phyloP scores from a whole-genome alignment of 2,113 vertebrate genomes.

The Rana temporaria region DNA sequence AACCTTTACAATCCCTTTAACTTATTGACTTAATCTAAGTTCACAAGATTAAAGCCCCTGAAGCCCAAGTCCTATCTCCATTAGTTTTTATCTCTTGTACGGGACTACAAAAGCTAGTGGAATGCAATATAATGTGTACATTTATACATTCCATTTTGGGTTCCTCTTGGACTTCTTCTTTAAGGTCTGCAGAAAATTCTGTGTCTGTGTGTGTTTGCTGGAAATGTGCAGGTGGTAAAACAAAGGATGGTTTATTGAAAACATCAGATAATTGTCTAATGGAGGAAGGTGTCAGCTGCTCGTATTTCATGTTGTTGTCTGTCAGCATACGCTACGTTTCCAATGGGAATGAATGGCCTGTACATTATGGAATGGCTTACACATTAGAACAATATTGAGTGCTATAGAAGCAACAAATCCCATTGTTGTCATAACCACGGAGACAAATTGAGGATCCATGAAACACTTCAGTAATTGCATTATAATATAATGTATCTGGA shows the following conservation, averaged over 20 bases:
- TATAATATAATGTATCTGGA: neutral
- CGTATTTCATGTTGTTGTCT: neutral
- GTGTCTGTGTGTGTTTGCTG: neutral
- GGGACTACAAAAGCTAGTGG: too few relatives aligned
- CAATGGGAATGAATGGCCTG: neutral
- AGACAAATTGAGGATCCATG: neutral
- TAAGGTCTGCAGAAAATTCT: neutral
- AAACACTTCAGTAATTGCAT: neutral
- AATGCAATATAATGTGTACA: too few relatives aligned
- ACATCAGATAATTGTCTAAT: slow-evolving; percentile 15
- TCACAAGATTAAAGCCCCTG: too few relatives aligned
- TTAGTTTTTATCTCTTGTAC: too few relatives aligned
- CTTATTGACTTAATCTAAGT: too few relatives aligned
- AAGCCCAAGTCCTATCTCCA: too few relatives aligned
- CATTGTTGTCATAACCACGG: neutral
- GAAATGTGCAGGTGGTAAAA: slow-evolving; percentile 5
- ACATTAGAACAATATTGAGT: neutral
- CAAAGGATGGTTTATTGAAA: neutral
- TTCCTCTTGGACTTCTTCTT: neutral
- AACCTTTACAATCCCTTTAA: too few relatives aligned
- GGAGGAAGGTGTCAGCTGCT: neutral
- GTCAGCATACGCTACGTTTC: neutral
- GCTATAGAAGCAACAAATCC: neutral
- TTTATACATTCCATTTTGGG: too few relatives aligned
- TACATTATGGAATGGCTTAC: slow-evolving; percentile 15